Evolutionary conservation across 2,888 invertebrate genomes (phyloP), one percentile per base, ranked within the genome.

Genomic region (Auanema sp.): DNA sequence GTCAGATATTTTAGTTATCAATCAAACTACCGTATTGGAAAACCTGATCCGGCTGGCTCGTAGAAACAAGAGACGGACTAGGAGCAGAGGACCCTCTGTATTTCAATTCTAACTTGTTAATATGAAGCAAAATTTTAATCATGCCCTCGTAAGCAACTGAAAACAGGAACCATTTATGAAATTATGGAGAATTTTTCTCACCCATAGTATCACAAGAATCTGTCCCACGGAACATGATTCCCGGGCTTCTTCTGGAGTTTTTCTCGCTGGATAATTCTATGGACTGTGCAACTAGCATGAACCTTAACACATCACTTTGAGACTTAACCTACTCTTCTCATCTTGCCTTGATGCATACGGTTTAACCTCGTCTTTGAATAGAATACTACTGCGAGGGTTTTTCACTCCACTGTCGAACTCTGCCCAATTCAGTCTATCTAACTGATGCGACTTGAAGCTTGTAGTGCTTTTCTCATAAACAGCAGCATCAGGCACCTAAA

Each of bases 351-450:
- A 63, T 10, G 75, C 73, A 52, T 75, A 79, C 41, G 69, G 72
- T 58, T 79, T 81, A 71, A 79, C 79, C 25, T 75, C 69, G n/a
- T 82, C 79, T 25, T 65, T 59, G 62, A 75, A 80, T 44, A 79
- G 60, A 12, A 42, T 44, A 8, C 71, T 64, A 25, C 66, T 66
- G 58, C 65, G 65, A 1, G 75, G 70, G 25, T 63, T 58, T 47
- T 76, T 75, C 57, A 81, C 59, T 12, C 71, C 64, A 8, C 54
- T 55, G 60, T 81, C 81, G 41, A 81, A 62, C 14, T 58, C 54
- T 47, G 72, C 72, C 81, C 81, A 81, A 56, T 81, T 80, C 49
- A 81, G 55, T 56, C 76, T 79, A 62, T 81, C 81, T 59, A 81
- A 64, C 49, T 76, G 72, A 68, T 81, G 81, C 21, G 78, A 75